Evolutionary conservation across 2,797 vertebrate species (phyloP), one percentile per base, ranked within the genome.

Genomic region (Rallus crepitans): DNA sequence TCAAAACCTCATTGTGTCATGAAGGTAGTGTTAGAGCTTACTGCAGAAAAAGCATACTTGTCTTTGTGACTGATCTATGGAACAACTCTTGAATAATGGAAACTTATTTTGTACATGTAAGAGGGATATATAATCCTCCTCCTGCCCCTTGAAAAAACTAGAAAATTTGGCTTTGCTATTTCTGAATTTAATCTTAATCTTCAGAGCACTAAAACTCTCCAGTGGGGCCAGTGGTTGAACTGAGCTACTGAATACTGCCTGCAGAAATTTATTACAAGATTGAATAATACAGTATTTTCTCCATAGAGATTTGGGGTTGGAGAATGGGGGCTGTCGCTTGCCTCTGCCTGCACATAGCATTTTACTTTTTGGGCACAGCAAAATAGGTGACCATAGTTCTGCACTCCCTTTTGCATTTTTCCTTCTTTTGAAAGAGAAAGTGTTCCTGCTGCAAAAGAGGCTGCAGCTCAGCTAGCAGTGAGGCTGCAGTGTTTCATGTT

Each of bases 151-250:
- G 95, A 84, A 96, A 92, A 96, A 96, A 94, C 79, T 83, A 93
- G 80, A 87, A 93, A 96, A 91, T 73, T 89, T 95, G 81, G 94
- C 83, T 96, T 95, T 96, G 45, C 72, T 96, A 25, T 95, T 97
- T 97, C 66, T 73, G 77, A 85, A 92, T 96, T 93, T 94, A 96
- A 92, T 97, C 91, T 90, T 95, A 85, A 97, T 97, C 95, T 97
- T 93, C 56, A 87, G 66, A 91, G 94, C 87, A 83, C 89, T 97
- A 97, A 95, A 89, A 95, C 86, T 96, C 97, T 95, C 96, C 92
- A 95, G 93, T 92, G 90, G 90, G 94, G 90, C 86, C 88, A 55
- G 81, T 90, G 78, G 91, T 91, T 93, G 86, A 95, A 87, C 90
- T 69, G 88, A 94, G 68, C 75, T 95, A 82, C 94, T 87, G 93